Percentiles rank a stretch among this genome's conserved stretches.
These are phyloP conservation scores for Lycaon pictus DNA, from an alignment of 2,113 vertebrate genomes.

Conservation along the genomic window DNA sequence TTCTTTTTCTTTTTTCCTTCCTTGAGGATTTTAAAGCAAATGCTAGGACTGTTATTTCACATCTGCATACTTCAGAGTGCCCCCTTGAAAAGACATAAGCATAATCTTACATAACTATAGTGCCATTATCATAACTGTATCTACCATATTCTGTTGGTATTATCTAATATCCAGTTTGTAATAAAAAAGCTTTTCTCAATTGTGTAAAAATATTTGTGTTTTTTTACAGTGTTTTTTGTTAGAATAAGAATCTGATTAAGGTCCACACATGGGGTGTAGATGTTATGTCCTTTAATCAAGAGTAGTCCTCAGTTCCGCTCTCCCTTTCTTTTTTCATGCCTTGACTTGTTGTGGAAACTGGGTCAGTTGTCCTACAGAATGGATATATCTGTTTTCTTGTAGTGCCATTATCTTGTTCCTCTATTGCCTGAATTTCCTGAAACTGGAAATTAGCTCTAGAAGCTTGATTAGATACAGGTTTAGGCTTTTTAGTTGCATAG, in stretches of 20 bases:
- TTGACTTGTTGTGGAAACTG: constrained; percentile 42
- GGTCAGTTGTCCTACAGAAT: constrained; percentile 19
- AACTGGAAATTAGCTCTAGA: constrained; percentile 62
- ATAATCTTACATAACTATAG: neutral
- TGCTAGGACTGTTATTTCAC: neutral
- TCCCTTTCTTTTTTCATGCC: neutral
- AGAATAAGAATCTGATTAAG: neutral
- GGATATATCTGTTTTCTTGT: constrained; percentile 61
- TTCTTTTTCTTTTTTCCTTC: neutral
- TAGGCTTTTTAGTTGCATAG: neutral
- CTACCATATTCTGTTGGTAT: constrained; percentile 12
- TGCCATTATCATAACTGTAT: neutral
- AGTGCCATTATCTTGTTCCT: constrained; percentile 55
- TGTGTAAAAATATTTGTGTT: neutral
- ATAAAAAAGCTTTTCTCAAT: neutral
- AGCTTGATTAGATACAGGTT: neutral
- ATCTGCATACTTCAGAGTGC: neutral
- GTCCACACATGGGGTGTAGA: neutral
- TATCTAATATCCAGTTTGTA: neutral
- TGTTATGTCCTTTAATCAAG: neutral
- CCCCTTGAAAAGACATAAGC: neutral
- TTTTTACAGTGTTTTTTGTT: constrained; percentile 47
- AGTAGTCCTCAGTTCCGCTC: too few relatives aligned
- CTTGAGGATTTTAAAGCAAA: constrained; percentile 7
- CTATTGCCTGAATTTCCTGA: constrained; percentile 65